Conservation (phyloP, 2,113 vertebrate genomes). For the Gobius niger region DNA sequence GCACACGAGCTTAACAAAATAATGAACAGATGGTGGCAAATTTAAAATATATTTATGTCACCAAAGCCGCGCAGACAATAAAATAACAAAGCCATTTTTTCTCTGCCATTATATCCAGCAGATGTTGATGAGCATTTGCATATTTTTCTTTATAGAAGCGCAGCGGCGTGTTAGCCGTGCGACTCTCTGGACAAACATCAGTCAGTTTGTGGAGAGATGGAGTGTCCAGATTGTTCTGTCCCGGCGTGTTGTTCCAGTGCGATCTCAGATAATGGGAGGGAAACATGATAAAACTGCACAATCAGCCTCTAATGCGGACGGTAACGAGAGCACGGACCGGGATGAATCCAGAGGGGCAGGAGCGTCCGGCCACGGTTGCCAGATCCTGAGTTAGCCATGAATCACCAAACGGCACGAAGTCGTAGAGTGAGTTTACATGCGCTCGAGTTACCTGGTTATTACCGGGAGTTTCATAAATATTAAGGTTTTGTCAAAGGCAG, state of each 20-base stretch:
- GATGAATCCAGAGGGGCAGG: neutral
- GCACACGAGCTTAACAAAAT: neutral
- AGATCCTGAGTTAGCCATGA: too few species aligned
- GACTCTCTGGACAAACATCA: constrained; percentile 48
- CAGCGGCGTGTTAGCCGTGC: constrained; percentile 19
- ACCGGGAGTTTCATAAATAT: too few species aligned
- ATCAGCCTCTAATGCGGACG: constrained; percentile 51
- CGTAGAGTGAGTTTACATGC: too few species aligned
- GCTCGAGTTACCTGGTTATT: too few species aligned
- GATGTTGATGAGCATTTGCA: neutral
- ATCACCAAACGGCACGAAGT: too few species aligned
- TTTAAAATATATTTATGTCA: neutral
- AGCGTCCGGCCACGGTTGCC: neutral
- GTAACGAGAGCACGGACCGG: constrained; percentile 28
- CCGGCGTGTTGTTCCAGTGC: constrained; percentile 58
- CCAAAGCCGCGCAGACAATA: neutral
- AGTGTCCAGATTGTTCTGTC: constrained; percentile 54
- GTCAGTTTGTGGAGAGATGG: constrained; percentile 50
- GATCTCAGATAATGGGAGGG: constrained; percentile 53
- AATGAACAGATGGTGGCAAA: constrained; percentile 4
- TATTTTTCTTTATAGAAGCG: neutral
- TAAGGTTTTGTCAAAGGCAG: too few species aligned
- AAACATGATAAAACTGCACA: constrained; percentile 47
- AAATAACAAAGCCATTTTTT: neutral
- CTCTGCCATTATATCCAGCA: neutral